Percentiles rank a stretch among this genome's conserved stretches.
These are phyloP conservation scores for Norana najaformis DNA, from an alignment of 2,888 invertebrate genomes.

Conservation along the genomic window DNA sequence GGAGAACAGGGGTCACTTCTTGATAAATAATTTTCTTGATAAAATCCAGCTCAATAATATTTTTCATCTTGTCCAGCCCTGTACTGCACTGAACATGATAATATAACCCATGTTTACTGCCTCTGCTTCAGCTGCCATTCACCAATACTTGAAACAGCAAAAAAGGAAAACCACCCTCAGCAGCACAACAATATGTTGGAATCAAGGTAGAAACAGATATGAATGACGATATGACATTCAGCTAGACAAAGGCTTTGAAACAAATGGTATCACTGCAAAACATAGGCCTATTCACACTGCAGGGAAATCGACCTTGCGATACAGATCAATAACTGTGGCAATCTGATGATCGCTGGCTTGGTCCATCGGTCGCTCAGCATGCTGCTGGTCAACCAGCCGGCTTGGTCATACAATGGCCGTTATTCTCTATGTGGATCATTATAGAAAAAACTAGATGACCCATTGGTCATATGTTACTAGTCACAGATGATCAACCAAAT, in stretches of 20 bases:
- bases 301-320: not conserved
- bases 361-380: not conserved
- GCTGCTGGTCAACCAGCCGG: not conserved
- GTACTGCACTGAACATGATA: not conserved
- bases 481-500: not conserved
- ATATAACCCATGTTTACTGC: not conserved
- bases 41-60: not conserved
- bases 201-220: not conserved
- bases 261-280: not conserved
- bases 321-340: slow-evolving; percentile 5
- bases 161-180: not conserved
- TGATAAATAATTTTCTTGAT: not conserved
- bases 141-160: not conserved
- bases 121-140: not conserved
- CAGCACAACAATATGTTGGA: not conserved
- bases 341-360: not conserved
- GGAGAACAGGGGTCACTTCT: not conserved
- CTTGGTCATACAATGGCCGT: not conserved
- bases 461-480: not conserved
- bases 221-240: too few species aligned
- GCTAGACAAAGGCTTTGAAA: not conserved
- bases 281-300: not conserved
- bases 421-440: too few species aligned
- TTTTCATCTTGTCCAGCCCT: not conserved
- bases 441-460: not conserved